Evolutionary conservation across 2,797 vertebrate genomes (phyloP).

Genomic region (Leptatherina wallacei): DNA sequence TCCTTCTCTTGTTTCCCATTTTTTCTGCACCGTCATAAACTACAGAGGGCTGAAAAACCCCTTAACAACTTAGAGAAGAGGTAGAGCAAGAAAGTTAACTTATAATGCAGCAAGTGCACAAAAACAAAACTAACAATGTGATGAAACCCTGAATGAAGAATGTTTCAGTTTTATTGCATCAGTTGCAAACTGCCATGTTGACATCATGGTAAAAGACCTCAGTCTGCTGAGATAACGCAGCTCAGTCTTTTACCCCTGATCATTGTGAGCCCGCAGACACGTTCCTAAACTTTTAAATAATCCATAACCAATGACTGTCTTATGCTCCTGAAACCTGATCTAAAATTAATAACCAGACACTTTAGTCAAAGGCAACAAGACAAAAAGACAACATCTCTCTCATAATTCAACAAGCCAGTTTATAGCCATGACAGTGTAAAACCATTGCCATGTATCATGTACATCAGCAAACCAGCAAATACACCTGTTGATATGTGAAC

Average conservation of each 20-base stretch:
- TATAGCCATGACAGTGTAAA: no score
- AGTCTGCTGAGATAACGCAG: conserved; percentile 18
- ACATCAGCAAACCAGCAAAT: no score
- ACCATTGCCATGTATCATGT: no score
- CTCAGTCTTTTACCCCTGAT: conserved; percentile 16
- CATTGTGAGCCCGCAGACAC: neutral
- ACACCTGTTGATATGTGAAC: no score
- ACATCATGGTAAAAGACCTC: conserved; percentile 14
- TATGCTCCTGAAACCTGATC: neutral
- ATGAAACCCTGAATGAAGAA: conserved; percentile 34
- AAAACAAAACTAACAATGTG: conserved; percentile 18
- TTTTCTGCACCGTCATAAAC: neutral
- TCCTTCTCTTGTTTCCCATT: neutral
- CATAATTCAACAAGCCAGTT: no score
- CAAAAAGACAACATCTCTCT: no score
- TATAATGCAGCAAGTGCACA: neutral
- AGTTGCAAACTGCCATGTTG: conserved; percentile 32
- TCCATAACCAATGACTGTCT: neutral
- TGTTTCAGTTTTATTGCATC: conserved; percentile 61
- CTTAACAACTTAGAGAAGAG: neutral
- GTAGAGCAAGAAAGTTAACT: neutral
- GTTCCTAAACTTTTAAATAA: neutral
- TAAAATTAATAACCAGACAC: neutral
- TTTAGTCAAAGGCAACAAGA: neutral
- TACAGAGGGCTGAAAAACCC: neutral